Percentiles rank a stretch among this genome's conserved stretches.
phyloP scores from a whole-genome alignment of 2,113 vertebrate species.

The Syngnathus scovelli region DNA sequence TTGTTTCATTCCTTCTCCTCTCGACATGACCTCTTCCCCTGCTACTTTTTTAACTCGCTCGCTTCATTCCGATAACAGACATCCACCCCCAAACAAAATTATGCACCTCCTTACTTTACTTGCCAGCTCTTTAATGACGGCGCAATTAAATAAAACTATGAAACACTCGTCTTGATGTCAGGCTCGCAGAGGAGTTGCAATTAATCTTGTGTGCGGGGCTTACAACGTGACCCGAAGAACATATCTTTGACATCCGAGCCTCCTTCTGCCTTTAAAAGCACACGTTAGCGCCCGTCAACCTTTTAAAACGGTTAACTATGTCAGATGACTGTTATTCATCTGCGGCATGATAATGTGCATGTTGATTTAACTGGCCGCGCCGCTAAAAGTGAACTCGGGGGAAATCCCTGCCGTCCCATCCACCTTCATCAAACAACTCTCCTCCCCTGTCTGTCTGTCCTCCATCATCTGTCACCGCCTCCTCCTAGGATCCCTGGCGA shows the following conservation, averaged over 20 bases:
- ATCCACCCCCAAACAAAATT: conserved; percentile 27
- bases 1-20: conserved; percentile 6
- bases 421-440: conserved; percentile 49
- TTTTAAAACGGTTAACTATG: conserved; percentile 18
- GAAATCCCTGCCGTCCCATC: conserved; percentile 28
- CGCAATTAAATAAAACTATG: conserved; percentile 9
- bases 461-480: conserved; percentile 55
- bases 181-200: conserved; percentile 2
- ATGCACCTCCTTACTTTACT: conserved; percentile 10
- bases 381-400: conserved; percentile 26
- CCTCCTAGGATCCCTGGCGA: conserved; percentile 55
- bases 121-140: conserved; percentile 9
- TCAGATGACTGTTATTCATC: conserved; percentile 23
- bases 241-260: conserved; percentile 14
- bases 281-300: conserved; percentile 8
- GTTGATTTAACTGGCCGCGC: conserved; percentile 22
- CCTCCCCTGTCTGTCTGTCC: conserved; percentile 57
- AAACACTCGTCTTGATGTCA: conserved; percentile 7
- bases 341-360: conserved; percentile 16
- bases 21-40: conserved; percentile 19
- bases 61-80: conserved; percentile 45
- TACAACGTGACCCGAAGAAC: neutral
- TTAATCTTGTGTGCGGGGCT: conserved; percentile 1
- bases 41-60: conserved; percentile 30
- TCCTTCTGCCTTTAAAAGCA: conserved; percentile 5